These are phyloP conservation scores for Agrochola lota DNA, from an alignment of 2,888 invertebrate genomes.

Conservation along the genomic window DNA sequence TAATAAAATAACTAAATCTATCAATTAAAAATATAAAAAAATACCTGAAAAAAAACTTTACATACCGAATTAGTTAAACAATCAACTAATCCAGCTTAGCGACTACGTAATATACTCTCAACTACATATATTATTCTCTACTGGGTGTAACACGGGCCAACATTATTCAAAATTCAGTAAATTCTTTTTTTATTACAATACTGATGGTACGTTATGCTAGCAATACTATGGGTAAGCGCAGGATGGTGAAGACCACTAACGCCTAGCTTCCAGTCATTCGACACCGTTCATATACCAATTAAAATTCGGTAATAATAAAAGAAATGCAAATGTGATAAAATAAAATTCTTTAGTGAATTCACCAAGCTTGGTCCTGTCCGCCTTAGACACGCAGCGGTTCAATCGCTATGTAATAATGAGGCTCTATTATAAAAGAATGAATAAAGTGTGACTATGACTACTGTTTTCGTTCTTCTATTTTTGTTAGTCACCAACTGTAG, in stretches of 20 bases:
- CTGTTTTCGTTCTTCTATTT: background rate
- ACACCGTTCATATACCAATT: background rate
- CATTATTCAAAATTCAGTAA: conserved; percentile 7
- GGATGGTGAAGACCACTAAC: background rate
- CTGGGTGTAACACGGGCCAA: background rate
- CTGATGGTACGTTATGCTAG: background rate
- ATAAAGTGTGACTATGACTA: background rate
- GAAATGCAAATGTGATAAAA: conserved; percentile 1
- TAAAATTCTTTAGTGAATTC: background rate
- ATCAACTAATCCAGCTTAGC: conserved; percentile 2
- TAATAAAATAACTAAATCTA: too few relatives aligned
- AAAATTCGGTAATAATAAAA: conserved; percentile 4
- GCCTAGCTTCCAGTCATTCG: conserved; percentile 9
- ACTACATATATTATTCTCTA: conserved; percentile 7
- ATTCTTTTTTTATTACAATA: background rate
- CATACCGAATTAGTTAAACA: background rate
- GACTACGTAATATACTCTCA: conserved; percentile 5
- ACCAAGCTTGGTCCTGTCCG: background rate
- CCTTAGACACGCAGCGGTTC: background rate
- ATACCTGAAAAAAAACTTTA: too few relatives aligned
- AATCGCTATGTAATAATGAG: conserved; percentile 11
- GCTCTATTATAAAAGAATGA: background rate
- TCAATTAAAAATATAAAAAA: too few relatives aligned
- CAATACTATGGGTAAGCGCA: background rate
- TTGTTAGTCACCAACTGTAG: background rate